phyloP scores from a whole-genome alignment of 37 sponge, comb jelly and placozoan species.

The Ephydatia muelleri region DNA sequence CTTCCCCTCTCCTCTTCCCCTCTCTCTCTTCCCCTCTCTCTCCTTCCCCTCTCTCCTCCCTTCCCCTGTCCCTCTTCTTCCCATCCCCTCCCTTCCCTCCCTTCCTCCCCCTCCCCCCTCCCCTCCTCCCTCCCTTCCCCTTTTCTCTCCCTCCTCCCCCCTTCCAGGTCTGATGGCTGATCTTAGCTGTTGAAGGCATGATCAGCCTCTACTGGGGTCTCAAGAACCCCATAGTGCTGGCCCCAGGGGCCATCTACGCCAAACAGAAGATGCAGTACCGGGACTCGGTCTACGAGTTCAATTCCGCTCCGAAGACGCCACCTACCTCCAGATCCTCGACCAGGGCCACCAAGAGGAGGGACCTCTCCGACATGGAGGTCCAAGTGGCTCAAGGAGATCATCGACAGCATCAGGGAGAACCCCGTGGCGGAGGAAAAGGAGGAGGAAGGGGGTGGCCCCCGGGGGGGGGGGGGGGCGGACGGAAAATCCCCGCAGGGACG shows the following conservation, averaged over 20 bases:
- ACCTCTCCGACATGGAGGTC: not conserved
- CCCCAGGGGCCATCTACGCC: conserved; percentile 30
- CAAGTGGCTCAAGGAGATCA: conserved; percentile 18
- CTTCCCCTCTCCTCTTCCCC: not conserved
- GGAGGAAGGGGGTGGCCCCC: too few species aligned
- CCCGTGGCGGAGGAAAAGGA: not conserved
- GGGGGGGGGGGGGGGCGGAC: too few species aligned
- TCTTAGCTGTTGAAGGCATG: conserved; percentile 75
- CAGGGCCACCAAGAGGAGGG: conserved; percentile 28
- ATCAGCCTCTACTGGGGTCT: conserved; percentile 89
- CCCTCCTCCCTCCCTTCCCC: not conserved
- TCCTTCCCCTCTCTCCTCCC: not conserved
- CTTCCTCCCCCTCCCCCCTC: not conserved
- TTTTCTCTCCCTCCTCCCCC: not conserved
- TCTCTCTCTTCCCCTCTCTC: not conserved
- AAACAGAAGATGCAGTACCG: conserved; percentile 11
- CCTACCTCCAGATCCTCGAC: conserved; percentile 50
- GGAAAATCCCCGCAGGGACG: too few species aligned
- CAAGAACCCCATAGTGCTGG: conserved; percentile 75
- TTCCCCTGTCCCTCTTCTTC: not conserved
- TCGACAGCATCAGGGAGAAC: conserved; percentile 9
- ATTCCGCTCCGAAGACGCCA: conserved; percentile 33
- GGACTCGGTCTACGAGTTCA: conserved; percentile 35
- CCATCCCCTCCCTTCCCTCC: not conserved
- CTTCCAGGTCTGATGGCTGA: conserved; percentile 58